These are phyloP conservation scores for Sinocyclocheilus grahami DNA, from an alignment of 2,113 vertebrate genomes.

Conservation along the genomic window DNA sequence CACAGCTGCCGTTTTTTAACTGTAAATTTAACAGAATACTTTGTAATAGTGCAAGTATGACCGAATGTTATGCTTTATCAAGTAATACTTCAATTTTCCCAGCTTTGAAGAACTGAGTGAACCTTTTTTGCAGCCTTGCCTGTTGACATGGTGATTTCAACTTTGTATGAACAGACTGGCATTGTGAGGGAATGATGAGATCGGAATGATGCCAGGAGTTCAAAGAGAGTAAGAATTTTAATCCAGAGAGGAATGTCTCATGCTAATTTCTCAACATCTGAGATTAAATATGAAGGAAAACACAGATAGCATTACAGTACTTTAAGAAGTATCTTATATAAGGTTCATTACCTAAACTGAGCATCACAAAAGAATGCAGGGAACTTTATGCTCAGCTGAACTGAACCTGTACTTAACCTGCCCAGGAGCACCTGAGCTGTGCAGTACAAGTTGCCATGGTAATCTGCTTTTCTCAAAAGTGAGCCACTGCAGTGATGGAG, in stretches of 20 bases:
- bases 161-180: constrained; percentile 2
- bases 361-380: neutral
- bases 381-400: neutral
- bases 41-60: neutral
- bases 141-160: constrained; percentile 8
- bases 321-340: neutral
- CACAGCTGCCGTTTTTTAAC: neutral
- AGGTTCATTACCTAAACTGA: neutral
- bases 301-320: neutral
- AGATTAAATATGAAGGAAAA: constrained; percentile 16
- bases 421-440: neutral
- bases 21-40: neutral
- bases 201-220: constrained; percentile 14
- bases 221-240: constrained; percentile 34
- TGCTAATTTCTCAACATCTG: constrained; percentile 7
- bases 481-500: neutral
- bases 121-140: neutral
- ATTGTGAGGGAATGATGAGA: constrained; percentile 27
- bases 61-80: neutral
- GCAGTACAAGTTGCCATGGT: constrained; percentile 10
- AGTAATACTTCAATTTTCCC: neutral
- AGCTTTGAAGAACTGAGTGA: neutral
- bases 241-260: constrained; percentile 29
- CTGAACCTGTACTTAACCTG: constrained; percentile 34
- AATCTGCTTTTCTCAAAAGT: neutral